Base-by-base conservation (phyloP, 2,797 vertebrate genomes). In the Podargus strigoides region DNA sequence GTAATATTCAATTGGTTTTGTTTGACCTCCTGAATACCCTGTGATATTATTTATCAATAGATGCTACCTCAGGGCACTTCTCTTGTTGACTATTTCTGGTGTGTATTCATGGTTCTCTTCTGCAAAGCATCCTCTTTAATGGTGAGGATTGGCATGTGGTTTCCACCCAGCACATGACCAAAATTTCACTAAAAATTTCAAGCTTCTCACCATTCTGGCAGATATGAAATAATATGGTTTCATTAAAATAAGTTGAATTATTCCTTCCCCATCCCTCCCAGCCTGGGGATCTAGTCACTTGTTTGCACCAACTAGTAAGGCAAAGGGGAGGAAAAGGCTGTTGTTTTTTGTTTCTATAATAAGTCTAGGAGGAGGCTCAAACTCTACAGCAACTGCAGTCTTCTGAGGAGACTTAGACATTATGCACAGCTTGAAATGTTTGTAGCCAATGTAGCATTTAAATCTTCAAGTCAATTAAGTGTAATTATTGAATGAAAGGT, bases 401-500 rank as follows among this genome's bases (percentile, higher is more conserved):
- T 82, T 75, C 55, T 44, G 74, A 93, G 76, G 67, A 72, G 80
- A 66, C 78, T 96, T 89, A 75, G 85, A 79, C 82, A 74, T 85
- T 77, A 58, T 36, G 82, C 85, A 89, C 75, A 83, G 60, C 58
- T 89, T 92, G 89, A 94, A 97, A 93, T 95, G 88, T 95, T 96
- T 96, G 87, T 60, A 96, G 94, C 88, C 91, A 96, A 91, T 67
- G 87, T 23, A 93, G 76, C 87, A 92, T 94, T 97, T 92, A 95
- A 96, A 96, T 84, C 59, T 80, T 97, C 84, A 88, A 60, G 78
- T 41, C 87, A 97, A 97, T 97, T 97, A 97, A 94, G 55, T 88
- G 37, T 85, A 97, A 97, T 98, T 97, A 97, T 85, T 81, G 87
- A 97, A 87, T 95, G 94, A 97, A 94, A 96, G 86, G 93, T 91